A percentile compares a stretch with the other conserved stretches of the same genome.
phyloP scores from a whole-genome alignment of 2,113 vertebrate species.

The Cinclus mexicanus region DNA sequence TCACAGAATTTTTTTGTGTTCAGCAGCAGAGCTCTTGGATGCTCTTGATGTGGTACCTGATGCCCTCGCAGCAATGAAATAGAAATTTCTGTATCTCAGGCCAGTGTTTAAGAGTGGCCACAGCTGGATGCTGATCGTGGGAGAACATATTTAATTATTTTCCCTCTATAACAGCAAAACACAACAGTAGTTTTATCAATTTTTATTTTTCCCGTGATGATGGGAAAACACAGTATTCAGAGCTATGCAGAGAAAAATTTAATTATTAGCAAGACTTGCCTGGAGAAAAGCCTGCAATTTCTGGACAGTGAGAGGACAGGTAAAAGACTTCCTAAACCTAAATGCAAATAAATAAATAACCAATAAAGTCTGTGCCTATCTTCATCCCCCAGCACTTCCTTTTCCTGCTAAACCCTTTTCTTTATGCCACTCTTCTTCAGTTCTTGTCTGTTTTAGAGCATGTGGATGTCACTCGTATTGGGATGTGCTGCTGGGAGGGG shows the following conservation, averaged over 20 bases:
- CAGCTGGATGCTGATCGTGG: background rate
- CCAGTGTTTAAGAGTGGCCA: background rate
- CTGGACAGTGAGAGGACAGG: background rate
- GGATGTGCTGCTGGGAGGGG: background rate
- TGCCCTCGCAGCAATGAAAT: background rate
- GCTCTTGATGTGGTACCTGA: background rate
- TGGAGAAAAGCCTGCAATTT: background rate
- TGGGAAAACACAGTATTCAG: background rate
- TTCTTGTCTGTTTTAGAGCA: background rate
- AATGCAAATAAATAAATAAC: background rate
- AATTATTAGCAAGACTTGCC: background rate
- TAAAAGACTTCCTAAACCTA: background rate
- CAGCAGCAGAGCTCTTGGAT: background rate
- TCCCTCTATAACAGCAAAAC: background rate
- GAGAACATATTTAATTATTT: background rate
- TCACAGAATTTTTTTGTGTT: background rate
- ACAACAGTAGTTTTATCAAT: background rate
- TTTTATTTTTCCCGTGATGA: accelerated
- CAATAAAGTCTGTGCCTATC: background rate
- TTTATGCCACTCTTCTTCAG: background rate
- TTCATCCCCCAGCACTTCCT: background rate
- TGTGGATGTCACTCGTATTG: accelerated
- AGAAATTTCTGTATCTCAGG: background rate
- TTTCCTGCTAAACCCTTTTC: background rate
- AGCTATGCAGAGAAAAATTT: background rate